These are phyloP conservation scores for Neodon shergylaensis DNA, from an alignment of 2,113 vertebrate species.

Conservation along the genomic window DNA sequence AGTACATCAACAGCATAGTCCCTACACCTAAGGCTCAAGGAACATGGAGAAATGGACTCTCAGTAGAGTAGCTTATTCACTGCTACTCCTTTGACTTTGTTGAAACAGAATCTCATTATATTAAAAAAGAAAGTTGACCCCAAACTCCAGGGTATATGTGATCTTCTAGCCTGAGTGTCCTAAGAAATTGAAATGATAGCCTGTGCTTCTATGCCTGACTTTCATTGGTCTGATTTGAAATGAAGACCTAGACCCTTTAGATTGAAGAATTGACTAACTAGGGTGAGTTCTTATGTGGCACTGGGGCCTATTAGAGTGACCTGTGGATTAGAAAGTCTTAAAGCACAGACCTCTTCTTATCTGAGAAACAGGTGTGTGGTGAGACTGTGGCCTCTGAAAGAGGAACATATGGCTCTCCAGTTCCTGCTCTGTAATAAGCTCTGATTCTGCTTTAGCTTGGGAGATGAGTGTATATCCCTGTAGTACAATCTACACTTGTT, in stretches of 20 bases:
- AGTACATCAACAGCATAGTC: background rate
- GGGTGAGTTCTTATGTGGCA: background rate
- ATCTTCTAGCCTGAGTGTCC: background rate
- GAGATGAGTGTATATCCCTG: background rate
- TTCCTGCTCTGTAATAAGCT: background rate
- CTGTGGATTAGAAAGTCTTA: conserved; percentile 40
- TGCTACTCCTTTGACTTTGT: background rate
- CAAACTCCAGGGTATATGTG: background rate
- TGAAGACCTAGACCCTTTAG: background rate
- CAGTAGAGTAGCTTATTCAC: background rate
- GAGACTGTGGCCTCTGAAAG: background rate
- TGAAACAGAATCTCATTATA: background rate
- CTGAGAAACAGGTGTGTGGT: background rate
- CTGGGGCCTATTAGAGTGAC: background rate
- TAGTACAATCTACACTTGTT: conserved; percentile 6
- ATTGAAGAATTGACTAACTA: conserved; percentile 18
- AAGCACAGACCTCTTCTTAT: background rate
- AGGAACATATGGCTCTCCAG: background rate
- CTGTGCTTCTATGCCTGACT: background rate
- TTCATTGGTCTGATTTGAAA: background rate
- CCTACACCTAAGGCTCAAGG: background rate
- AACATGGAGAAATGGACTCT: background rate
- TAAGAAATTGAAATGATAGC: background rate
- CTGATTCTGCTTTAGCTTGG: conserved; percentile 3
- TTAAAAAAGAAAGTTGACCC: background rate